Base-by-base conservation (phyloP, 1,140 invertebrate species). In the Temnothorax longispinosus region DNA sequence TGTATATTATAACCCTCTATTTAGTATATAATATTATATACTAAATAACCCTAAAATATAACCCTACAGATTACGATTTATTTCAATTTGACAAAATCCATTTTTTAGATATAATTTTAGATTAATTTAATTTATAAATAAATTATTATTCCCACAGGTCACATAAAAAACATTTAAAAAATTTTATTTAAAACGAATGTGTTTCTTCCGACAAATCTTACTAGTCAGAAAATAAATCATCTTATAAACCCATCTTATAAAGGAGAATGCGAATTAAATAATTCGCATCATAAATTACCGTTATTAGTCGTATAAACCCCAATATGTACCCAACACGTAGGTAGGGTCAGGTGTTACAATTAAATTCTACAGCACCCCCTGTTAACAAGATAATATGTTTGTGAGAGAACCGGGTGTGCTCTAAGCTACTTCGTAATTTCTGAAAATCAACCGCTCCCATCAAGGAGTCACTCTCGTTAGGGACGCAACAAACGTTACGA, bases 381-480 rank as follows among this genome's bases (percentile, higher is more conserved):
- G 84, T 67, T 86, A 86, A 62, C 62, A 27, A 67, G 52, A 81
- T 86, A 86, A 81, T 75, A 75, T 67, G 62, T 81, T 81, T 86
- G 50, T 41, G 38, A 67, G 50, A 18, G 21, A 21, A 60, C n/a
- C 62, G 58, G 58, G 62, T 54, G 56, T 52, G 15, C 74, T 15
- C 44, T 52, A 56, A 77, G 38, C 52, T 71, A 54, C 41, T 69
- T 69, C 32, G n/a, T 80, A 67, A 86, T 67, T 86, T 69, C 75
- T 62, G 74, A 77, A 56, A 86, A 81, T 86, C 62, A 64, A 80
- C 84, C 15, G 50, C 50, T 35, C 27, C 64, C 27, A 27, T 27
- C 84, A 38, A 64, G 60, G 32, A 80, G 27, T 38, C 8, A 13
- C 27, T 60, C 50, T 13, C 44, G 15, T 60, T 18, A 60, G 8